Evolutionary conservation across 2,113 vertebrate species (phyloP).

Genomic region (Puffinus mauretanicus): DNA sequence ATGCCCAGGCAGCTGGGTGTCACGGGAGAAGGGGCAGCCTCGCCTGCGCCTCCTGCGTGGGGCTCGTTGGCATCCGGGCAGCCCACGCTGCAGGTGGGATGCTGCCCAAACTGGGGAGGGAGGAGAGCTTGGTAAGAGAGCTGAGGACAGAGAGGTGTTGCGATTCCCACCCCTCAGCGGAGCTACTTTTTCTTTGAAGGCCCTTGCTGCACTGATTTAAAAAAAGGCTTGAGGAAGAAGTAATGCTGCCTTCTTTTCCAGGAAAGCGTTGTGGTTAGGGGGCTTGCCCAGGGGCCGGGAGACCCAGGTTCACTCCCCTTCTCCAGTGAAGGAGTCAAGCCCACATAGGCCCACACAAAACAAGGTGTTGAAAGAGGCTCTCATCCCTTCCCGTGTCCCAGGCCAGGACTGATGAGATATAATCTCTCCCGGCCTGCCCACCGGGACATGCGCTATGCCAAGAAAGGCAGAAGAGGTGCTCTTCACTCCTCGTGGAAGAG

Average conservation of each 20-base stretch:
- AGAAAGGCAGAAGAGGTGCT: background rate
- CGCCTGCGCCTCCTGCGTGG: rapidly evolving
- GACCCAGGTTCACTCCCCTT: background rate
- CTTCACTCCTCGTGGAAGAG: background rate
- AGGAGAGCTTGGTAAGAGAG: background rate
- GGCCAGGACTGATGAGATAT: background rate
- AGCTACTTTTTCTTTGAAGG: background rate
- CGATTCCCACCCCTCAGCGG: background rate
- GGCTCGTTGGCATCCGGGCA: background rate
- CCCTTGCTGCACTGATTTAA: background rate
- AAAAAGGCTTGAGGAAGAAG: background rate
- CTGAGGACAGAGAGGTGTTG: background rate
- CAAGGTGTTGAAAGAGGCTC: background rate
- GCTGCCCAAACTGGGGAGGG: background rate
- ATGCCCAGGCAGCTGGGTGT: background rate
- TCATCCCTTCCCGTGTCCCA: background rate
- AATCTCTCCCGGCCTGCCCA: background rate
- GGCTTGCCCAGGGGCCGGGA: rapidly evolving
- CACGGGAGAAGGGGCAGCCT: background rate
- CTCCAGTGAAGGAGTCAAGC: background rate
- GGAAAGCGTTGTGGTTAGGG: background rate
- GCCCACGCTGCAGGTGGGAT: rapidly evolving
- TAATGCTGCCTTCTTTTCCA: background rate
- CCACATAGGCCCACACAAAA: background rate
- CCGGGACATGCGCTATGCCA: background rate